Base-by-base conservation (phyloP, 35 echinoderm and acorn worm species). In the Lytechinus variegatus region DNA sequence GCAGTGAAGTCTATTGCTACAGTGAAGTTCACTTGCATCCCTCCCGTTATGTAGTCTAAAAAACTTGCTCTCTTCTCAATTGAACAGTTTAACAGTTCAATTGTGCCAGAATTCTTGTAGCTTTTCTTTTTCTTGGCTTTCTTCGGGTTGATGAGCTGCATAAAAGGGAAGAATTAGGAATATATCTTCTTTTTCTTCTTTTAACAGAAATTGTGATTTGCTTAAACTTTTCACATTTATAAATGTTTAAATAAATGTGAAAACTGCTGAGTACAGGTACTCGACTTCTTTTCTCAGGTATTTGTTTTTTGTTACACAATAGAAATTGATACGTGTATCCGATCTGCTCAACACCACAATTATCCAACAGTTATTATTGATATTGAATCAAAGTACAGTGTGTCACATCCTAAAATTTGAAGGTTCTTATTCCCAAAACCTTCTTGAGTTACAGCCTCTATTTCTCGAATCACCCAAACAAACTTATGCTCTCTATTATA, bases 1-100 rank as follows among this genome's bases (percentile, higher is more conserved):
- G 97, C 98, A 79, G 98, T 98, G 94, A 99, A 99, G 94, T 99
- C 98, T 52, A 99, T 96, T 9, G 98, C 98, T 44, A 99, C 98
- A 51, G 98, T 99, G 95, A 99, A 99, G 33, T 99, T 99, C 53
- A 99, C 94, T 87, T 99, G 98, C 29, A 96, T 99, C 72, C 97
- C 98, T 58, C 96, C 97, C 66, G 95, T 98, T 91, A 98, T 99
- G 87, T 94, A 98, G 86, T 99, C 98, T 29, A 99, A 88, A 88
- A 99, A 99, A 66, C 96, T 97, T 61, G 95, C 94, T 52, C 95
- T 96, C 86, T 97, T 95, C 86, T 97, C 88, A 5, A 99, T 96
- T 3, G 91, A 86, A 94, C 98, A 98, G 88, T 87, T 96, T n/a
- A 86, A 44, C 55, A 99, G 60, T 29, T 99, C 98, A n/a, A 99